Percentiles rank a stretch among this genome's conserved stretches.
Evolutionary conservation across 2,797 vertebrate genomes (phyloP).

Genomic region (Heteromormyrus szaboi): DNA sequence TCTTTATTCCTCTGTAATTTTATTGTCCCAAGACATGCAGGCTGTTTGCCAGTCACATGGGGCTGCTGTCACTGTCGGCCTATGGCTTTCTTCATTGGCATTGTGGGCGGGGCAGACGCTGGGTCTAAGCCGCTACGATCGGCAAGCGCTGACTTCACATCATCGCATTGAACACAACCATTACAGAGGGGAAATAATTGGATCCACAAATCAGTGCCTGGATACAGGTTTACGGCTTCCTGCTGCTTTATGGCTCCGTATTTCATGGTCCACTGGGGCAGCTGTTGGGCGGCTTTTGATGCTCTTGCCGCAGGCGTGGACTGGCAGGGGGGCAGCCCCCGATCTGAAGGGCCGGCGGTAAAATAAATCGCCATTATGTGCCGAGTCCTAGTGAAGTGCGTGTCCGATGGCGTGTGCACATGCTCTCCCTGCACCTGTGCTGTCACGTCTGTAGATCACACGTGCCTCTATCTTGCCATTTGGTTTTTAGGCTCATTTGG

Average conservation of each 20-base stretch:
- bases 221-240: conserved; percentile 56
- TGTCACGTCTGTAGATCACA: not conserved
- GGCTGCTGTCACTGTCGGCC: not conserved
- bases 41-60: not conserved
- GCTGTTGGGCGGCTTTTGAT: conserved; percentile 51
- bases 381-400: conserved; percentile 27
- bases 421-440: not conserved
- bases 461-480: not conserved
- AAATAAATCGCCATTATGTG: conserved; percentile 30
- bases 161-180: conserved; percentile 60
- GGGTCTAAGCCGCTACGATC: conserved; percentile 37
- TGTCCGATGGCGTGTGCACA: not conserved
- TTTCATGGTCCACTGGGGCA: conserved; percentile 47
- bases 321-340: conserved; percentile 31
- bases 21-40: not conserved
- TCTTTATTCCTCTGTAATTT: not conserved
- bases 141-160: conserved; percentile 55
- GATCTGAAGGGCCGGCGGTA: conserved; percentile 25
- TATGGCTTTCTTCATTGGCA: conserved; percentile 4
- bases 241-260: conserved; percentile 54
- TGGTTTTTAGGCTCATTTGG: not conserved
- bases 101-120: conserved; percentile 8
- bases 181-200: conserved; percentile 66
- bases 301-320: conserved; percentile 31
- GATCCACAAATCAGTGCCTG: conserved; percentile 68